These are phyloP conservation scores for Tenthredo livida DNA, from an alignment of 2,888 invertebrate genomes.

Conservation along the genomic window DNA sequence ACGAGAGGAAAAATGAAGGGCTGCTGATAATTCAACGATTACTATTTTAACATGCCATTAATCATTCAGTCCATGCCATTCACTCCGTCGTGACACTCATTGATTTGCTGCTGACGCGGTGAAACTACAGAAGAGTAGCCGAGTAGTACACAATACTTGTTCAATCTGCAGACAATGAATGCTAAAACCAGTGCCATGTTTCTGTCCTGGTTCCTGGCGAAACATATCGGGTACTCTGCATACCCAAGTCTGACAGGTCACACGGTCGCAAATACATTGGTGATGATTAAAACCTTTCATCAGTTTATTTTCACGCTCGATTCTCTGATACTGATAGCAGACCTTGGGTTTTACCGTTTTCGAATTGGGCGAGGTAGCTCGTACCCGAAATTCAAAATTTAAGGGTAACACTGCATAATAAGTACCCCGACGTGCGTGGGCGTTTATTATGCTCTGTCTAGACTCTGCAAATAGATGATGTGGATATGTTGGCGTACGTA, in stretches of 20 bases:
- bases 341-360: neutral
- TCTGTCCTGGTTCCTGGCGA: constrained; percentile 62
- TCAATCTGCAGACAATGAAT: neutral
- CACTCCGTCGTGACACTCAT: neutral
- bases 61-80: constrained; percentile 14
- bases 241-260: neutral
- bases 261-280: neutral
- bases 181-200: constrained; percentile 68
- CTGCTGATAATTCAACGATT: neutral
- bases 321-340: neutral
- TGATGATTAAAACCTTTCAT: neutral
- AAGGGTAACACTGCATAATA: neutral
- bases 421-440: constrained; percentile 8
- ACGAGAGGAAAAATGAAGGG: neutral
- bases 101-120: neutral
- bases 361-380: neutral
- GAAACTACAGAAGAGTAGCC: neutral
- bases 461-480: constrained; percentile 1
- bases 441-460: constrained; percentile 4
- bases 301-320: neutral
- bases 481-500: neutral
- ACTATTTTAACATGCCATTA: constrained; percentile 8
- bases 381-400: neutral
- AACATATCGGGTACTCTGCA: constrained; percentile 58
- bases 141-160: neutral